Conservation (phyloP, 2,113 vertebrate species). For the Sylvietta virens region DNA sequence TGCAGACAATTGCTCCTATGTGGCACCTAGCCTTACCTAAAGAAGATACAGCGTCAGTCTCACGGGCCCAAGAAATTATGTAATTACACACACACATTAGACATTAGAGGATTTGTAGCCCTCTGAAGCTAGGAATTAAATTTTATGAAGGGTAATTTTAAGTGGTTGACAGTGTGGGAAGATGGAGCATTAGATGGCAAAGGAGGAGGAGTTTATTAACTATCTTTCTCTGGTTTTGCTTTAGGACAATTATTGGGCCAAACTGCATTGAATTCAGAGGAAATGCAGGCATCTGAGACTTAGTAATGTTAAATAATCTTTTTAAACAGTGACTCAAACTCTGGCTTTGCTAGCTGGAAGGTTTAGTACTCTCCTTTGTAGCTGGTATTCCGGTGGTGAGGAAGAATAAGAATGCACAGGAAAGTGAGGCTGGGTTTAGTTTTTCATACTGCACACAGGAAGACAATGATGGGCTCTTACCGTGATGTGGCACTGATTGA, state of each 20-base stretch:
- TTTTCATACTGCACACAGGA: neutral
- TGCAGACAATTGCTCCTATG: neutral
- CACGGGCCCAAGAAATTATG: neutral
- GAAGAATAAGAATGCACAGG: neutral
- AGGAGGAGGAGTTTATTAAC: neutral
- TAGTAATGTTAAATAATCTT: neutral
- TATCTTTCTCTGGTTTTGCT: neutral
- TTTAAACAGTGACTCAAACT: neutral
- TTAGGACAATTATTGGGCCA: neutral
- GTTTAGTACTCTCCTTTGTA: neutral
- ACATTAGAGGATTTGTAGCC: neutral
- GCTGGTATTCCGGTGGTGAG: neutral
- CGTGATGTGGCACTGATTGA: neutral
- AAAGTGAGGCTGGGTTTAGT: neutral
- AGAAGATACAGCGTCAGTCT: neutral
- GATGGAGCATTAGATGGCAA: neutral
- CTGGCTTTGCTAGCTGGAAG: neutral
- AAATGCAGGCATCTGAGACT: neutral
- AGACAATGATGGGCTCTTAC: neutral
- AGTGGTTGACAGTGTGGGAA: neutral
- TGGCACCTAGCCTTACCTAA: neutral
- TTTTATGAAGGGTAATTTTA: conserved; percentile 14
- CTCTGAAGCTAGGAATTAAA: conserved; percentile 19
- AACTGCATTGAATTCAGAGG: neutral
- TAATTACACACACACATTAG: neutral